Base-by-base conservation (phyloP, 1,140 invertebrate species). In the Geopemphigus sp. region DNA sequence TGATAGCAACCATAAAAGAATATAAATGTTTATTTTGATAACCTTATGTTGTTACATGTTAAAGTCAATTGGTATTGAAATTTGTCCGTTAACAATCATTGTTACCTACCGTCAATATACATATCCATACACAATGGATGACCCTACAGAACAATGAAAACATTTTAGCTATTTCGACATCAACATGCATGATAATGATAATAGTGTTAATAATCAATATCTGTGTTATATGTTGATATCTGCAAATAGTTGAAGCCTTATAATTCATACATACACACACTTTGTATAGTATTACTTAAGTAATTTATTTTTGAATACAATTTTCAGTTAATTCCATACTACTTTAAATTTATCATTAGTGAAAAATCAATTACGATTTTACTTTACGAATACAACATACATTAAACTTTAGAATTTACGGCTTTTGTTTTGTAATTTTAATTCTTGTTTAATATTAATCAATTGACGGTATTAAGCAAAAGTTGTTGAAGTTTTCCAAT, bases 21-120 rank as follows among this genome's bases (percentile, higher is more conserved):
- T 26, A 29, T 17, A 29, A 5, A 32, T 17, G 15, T 26, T 17
- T n/a, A n/a, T n/a, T n/a, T n/a, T n/a, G n/a, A n/a, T n/a, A n/a
- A n/a, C n/a, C n/a, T n/a, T n/a, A n/a, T n/a, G n/a, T n/a, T n/a
- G n/a, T n/a, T n/a, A n/a, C n/a, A 59, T 24, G 32, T 50, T 78
- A 63, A 19, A 78, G 74, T 63, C 74, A 78, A 78, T 78, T 39
- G 57, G 39, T 78, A 78, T 78, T 63, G 57, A 78, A 78, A 78
- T 63, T 78, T 50, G 57, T 63, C 56, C 57, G 74, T 1, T 50
- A 61, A 39, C 56, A 22, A 32, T 63, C 74, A 63, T 78, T 78
- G 61, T 78, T 78, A 63, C 74, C 74, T 47, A 78, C 74, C 74
- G 24, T 22, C 39, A 47, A 78, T 54, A 72, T 17, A 29, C 68